Evolutionary conservation across 2,113 vertebrate genomes (phyloP), one percentile per base, ranked within the genome.

Genomic region (Osmerus eperlanus): DNA sequence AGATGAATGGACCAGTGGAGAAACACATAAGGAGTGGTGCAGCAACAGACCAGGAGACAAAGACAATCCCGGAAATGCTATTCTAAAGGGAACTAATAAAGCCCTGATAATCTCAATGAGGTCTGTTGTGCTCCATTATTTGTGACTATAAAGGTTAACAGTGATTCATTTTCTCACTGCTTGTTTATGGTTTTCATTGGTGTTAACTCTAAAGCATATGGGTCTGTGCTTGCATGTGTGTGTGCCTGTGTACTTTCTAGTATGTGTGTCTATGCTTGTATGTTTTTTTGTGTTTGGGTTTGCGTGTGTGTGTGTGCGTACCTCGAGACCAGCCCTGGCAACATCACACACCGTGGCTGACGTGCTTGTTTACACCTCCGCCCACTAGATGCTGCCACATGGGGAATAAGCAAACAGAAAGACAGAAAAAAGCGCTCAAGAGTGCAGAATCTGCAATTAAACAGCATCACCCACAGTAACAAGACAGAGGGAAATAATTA

Each of bases 141-240:
- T 4, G 11, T 3, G 54, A n/a, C 15, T 64, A 32, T 3, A 15
- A 64, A 18, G 29, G 16, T 36, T 64, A 16, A 29, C 15, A n/a
- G 29, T 21, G 29, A 7, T 36, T 64, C 32, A 29, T 7, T 32
- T n/a, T 64, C 28, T 29, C 62, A 36, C 25, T 64, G 14, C 62
- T 41, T 64, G 62, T 64, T 64, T 64, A 29, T 64, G 62, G 6
- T 64, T 64, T 15, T 28, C 28, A 1, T 29, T 64, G 62, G 62
- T 36, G 62, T 64, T 64, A 64, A n/a, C 67, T 70, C 58, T 47
- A 67, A 56, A 67, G 60, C 62, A 59, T 77, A 60, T 71, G 54
- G 71, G 36, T 67, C 54, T 60, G 60, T 47, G 72, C 21, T 25
- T 63, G 59, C 41, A 28, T 23, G 61, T 59, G 61, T 70, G 63